A percentile compares a stretch with the other conserved stretches of the same genome.
phyloP scores from a whole-genome alignment of 2,888 invertebrate genomes.

The Asteroscopus sphinx region DNA sequence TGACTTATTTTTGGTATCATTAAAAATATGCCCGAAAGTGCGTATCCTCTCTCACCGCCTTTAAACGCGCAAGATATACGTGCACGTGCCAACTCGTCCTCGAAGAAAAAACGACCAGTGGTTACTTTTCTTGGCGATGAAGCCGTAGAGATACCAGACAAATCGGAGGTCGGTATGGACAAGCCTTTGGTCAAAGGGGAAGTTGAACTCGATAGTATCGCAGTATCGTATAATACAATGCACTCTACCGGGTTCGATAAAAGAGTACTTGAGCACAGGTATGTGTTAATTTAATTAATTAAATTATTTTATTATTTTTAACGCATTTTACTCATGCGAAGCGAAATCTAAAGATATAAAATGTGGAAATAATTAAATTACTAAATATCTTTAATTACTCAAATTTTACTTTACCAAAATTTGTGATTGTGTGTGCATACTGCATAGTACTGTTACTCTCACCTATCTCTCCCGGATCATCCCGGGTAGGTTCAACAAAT shows the following conservation, averaged over 20 bases:
- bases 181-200: constrained; percentile 84
- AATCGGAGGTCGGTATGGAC: constrained; percentile 78
- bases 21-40: constrained; percentile 89
- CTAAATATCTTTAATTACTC: too few species aligned
- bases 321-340: too few species aligned
- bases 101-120: constrained; percentile 78
- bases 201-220: constrained; percentile 88
- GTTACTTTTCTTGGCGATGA: constrained; percentile 82
- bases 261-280: constrained; percentile 91
- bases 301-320: too few species aligned
- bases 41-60: constrained; percentile 87
- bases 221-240: constrained; percentile 85
- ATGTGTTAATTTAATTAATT: constrained; percentile 56
- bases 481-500: too few species aligned
- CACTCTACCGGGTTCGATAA: constrained; percentile 89
- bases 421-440: too few species aligned
- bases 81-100: constrained; percentile 89
- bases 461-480: too few species aligned
- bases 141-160: constrained; percentile 84
- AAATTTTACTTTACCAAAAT: too few species aligned
- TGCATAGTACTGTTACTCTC: too few species aligned
- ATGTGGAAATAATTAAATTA: too few species aligned
- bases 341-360: too few species aligned
- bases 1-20: constrained; percentile 42
- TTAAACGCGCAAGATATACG: constrained; percentile 88